Base-by-base conservation (phyloP, 2,888 invertebrate genomes). In the Synanthedon vespiformis region DNA sequence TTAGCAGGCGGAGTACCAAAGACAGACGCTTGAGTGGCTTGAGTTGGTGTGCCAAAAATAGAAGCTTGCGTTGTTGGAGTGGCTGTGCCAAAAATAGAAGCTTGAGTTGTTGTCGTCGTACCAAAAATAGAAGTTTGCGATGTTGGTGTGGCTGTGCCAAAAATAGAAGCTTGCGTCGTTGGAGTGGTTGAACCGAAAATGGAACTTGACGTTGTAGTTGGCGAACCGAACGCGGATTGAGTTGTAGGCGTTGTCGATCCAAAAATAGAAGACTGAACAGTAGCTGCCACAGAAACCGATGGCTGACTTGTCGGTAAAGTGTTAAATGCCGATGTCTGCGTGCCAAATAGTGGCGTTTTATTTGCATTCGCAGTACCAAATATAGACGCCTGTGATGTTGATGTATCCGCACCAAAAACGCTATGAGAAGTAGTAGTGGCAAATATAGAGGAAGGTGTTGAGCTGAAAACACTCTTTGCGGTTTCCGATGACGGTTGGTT, bases 281-380 rank as follows among this genome's bases (percentile, higher is more conserved):
- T 18, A 13, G 58, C 49, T 4, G 53, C 13, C 10, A 58, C n/a
- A 16, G 53, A 49, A 51, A 63, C 57, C 4, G 67, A 62, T 1
- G 61, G 40, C 49, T 64, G 61, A 18, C 63, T 60, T 12, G 63
- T 52, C 8, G 63, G 59, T 10, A 34, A 34, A 8, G 34, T 34
- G 57, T 50, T 16, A 58, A 58, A n/a, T 55, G 51, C 49, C 14
- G 52, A 40, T 13, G 50, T 40, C 4, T 65, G 51, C 1, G 62
- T 53, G 2, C 70, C 70, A 49, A 70, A 71, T 4, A 68, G 57
- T 3, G 72, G 63, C 10, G 64, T 18, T 52, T 68, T 65, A 10
- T 59, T 59, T 4, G 67, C 58, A 0, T 68, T 52, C 18, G 59
- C 40, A 8, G 54, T 56, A 12, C 74, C 76, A 51, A 79, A 80